Evolutionary conservation across 2,797 vertebrate genomes (phyloP).

Genomic region (Tangara arthus): DNA sequence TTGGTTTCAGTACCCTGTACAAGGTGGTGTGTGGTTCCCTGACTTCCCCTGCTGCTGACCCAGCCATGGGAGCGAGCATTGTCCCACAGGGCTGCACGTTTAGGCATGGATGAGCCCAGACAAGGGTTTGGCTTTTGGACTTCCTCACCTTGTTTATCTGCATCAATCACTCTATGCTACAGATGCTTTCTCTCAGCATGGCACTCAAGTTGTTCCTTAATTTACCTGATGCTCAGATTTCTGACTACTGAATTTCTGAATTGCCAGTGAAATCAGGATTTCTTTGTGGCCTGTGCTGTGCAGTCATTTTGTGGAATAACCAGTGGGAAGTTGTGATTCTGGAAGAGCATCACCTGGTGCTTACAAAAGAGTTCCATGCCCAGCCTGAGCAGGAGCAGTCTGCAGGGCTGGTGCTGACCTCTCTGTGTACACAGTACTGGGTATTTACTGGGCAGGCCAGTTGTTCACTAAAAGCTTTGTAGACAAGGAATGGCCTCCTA

Average conservation of each 20-base stretch:
- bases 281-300: not conserved
- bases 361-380: not conserved
- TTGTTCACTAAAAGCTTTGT: not conserved
- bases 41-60: not conserved
- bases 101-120: not conserved
- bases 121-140: not conserved
- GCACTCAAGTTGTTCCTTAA: not conserved
- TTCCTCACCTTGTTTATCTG: not conserved
- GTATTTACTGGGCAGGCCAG: not conserved
- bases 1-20: not conserved
- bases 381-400: not conserved
- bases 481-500: not conserved
- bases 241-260: not conserved
- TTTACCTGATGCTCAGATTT: not conserved
- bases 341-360: not conserved
- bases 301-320: not conserved
- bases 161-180: not conserved
- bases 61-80: not conserved
- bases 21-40: not conserved
- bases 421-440: not conserved
- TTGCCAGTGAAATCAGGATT: not conserved
- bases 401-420: not conserved
- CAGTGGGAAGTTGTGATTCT: not conserved
- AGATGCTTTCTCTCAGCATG: not conserved
- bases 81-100: fast-evolving